A percentile compares a stretch with the other conserved stretches of the same genome.
These are phyloP conservation scores for Orthosia incerta DNA, from an alignment of 2,888 invertebrate species.

Conservation along the genomic window DNA sequence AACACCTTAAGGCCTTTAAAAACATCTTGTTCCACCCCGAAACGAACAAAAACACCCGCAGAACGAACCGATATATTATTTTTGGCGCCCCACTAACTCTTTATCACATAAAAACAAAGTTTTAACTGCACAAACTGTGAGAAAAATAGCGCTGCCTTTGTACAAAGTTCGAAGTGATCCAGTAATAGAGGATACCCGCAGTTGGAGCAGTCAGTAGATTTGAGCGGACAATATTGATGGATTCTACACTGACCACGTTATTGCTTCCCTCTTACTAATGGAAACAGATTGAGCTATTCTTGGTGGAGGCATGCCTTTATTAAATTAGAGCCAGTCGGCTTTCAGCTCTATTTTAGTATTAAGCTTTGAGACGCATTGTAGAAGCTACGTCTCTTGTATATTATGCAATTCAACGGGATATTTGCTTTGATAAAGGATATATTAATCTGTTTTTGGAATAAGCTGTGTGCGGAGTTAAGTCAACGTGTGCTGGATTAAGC, in stretches of 20 bases:
- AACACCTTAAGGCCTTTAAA: background rate
- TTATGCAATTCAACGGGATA: constrained; percentile 17
- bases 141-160: constrained; percentile 51
- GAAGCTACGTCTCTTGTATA: constrained; percentile 25
- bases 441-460: constrained; percentile 25
- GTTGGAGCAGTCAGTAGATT: constrained; percentile 55
- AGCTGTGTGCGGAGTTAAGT: background rate
- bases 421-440: constrained; percentile 33
- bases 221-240: constrained; percentile 69
- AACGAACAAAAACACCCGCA: constrained; percentile 21
- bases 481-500: background rate
- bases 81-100: constrained; percentile 35
- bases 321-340: constrained; percentile 61
- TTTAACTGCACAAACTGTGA: constrained; percentile 44
- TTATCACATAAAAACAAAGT: constrained; percentile 53
- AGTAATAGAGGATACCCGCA: constrained; percentile 57
- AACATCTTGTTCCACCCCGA: background rate
- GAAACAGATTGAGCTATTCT: constrained; percentile 72
- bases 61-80: constrained; percentile 35
- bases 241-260: constrained; percentile 63
- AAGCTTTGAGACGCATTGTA: constrained; percentile 48
- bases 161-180: constrained; percentile 37
- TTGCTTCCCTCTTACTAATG: constrained; percentile 65
- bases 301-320: constrained; percentile 62
- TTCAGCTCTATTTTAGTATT: constrained; percentile 62